These are phyloP conservation scores for Burhinus bistriatus DNA, from an alignment of 2,113 vertebrate genomes.

Conservation along the genomic window DNA sequence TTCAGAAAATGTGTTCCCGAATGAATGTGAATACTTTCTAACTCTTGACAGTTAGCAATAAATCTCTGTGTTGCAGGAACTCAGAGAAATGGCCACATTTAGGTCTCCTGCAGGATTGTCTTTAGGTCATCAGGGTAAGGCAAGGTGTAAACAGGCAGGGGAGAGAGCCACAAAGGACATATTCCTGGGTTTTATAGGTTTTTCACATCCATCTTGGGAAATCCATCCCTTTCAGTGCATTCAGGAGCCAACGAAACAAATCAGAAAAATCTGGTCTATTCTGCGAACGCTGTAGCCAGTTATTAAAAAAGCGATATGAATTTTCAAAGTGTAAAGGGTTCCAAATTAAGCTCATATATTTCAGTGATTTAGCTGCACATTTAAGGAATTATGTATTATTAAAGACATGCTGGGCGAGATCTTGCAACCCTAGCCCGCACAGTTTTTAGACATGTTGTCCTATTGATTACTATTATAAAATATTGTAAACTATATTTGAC, in stretches of 20 bases:
- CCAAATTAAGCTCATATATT: constrained; percentile 26
- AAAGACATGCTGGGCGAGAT: neutral
- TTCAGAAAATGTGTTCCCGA: neutral
- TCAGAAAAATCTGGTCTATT: neutral
- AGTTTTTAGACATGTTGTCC: neutral
- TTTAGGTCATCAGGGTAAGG: neutral
- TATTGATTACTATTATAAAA: neutral
- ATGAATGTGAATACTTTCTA: neutral
- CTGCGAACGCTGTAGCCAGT: neutral
- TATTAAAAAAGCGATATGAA: constrained; percentile 1
- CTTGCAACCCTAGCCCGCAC: neutral
- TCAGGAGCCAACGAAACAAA: neutral
- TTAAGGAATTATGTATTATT: constrained; percentile 45
- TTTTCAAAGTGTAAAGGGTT: constrained; percentile 8
- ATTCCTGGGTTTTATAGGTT: neutral
- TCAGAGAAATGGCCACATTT: neutral
- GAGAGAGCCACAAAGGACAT: neutral
- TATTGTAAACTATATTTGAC: neutral
- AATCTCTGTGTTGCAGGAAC: neutral
- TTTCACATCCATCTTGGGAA: neutral
- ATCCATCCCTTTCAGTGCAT: neutral
- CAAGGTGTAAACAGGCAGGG: neutral
- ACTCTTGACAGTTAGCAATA: neutral
- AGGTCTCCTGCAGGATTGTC: neutral
- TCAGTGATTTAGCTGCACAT: constrained; percentile 7